Base-by-base conservation (phyloP, 2,888 invertebrate genomes). In the Drosophila kanekoi region DNA sequence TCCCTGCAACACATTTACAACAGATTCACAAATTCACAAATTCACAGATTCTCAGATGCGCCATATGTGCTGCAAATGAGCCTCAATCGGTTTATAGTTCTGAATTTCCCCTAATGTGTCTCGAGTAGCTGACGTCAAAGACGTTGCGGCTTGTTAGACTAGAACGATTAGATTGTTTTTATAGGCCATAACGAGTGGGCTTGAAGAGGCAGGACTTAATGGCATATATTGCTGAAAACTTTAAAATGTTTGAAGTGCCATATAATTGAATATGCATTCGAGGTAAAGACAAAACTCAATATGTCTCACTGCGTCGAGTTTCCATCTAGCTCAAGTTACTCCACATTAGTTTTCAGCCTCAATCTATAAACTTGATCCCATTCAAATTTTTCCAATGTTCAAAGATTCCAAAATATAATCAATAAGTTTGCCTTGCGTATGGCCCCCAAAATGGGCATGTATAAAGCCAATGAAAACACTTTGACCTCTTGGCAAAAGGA, bases 51-150 rank as follows among this genome's bases (percentile, higher is more conserved):
- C 3, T 14, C 37, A 41, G 28, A 51, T 11, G 43, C 51, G 18
- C 49, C 63, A 56, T 38, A 33, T 67, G 67, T 52, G 37, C 6
- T 11, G 45, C 35, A 63, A 51, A 66, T 41, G 56, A 8, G 23
- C 32, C 33, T 37, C 51, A 32, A 40, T 57, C 40, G n/a, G 41
- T 59, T 51, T 60, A 51, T 48, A 4, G 48, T 51, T 81, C 63
- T 70, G 69, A 74, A 74, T 77, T 67, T 78, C 71, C 83, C 68
- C 49, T 20, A 49, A 57, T 40, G 13, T 43, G 18, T 35, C 43
- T 54, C 4, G 44, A 61, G 41, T 43, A 23, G 32, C 18, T 69
- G 64, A 64, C 56, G 64, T 43, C 52, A 72, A 45, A 53, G 33
- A 20, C 18, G 16, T 48, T 41, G 40, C 23, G 18, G n/a, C 4